These are phyloP conservation scores for Trichogramma evanescens DNA, from an alignment of 2,888 invertebrate species.

Conservation along the genomic window DNA sequence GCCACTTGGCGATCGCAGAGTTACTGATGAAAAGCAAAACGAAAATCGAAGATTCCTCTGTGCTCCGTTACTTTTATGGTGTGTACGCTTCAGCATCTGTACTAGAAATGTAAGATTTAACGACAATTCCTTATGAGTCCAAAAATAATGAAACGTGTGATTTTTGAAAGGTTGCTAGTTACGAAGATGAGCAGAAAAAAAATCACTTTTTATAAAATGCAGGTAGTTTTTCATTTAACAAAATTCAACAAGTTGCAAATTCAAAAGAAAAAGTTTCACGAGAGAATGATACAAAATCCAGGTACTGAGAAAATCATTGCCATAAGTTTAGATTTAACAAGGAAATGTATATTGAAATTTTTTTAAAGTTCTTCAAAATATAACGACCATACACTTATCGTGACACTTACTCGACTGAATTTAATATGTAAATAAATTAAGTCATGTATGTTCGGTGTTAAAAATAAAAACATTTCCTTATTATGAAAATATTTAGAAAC, in stretches of 20 bases:
- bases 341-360: conserved; percentile 7
- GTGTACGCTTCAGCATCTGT: not conserved
- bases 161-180: not conserved
- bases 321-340: conserved; percentile 3
- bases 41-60: conserved; percentile 20
- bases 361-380: conserved; percentile 18
- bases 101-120: conserved; percentile 9
- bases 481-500: conserved; percentile 29
- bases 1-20: conserved; percentile 12
- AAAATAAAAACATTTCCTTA: conserved; percentile 40
- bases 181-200: too few species aligned
- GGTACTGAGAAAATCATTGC: not conserved
- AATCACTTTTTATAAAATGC: too few species aligned
- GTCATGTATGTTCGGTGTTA: conserved; percentile 48
- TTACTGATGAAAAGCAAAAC: conserved; percentile 14
- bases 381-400: conserved; percentile 31
- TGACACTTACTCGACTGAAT: conserved; percentile 44
- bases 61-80: not conserved
- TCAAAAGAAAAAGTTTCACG: not conserved
- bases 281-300: not conserved
- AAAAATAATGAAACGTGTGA: not conserved
- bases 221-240: not conserved
- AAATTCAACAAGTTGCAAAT: not conserved
- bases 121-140: not conserved
- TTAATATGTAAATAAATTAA: conserved; percentile 47